A percentile compares a stretch with the other conserved stretches of the same genome.
Conservation (phyloP, 2,888 invertebrate species). For the Cremastinae sp. region DNA sequence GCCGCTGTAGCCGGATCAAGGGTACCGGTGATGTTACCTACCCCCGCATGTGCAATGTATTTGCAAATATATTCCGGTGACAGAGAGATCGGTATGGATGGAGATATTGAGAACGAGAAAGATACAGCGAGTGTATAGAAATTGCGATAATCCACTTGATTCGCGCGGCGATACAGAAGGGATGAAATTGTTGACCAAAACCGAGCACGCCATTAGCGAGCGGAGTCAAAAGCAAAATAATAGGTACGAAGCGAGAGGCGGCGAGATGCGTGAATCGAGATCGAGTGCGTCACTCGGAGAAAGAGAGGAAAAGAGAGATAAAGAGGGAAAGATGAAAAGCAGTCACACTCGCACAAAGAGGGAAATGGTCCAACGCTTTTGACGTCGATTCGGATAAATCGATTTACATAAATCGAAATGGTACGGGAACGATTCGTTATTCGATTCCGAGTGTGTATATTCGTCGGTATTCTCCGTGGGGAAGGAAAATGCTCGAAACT, state of each 20-base stretch:
- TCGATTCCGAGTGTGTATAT: slow-evolving; percentile 44
- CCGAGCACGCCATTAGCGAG: slow-evolving; percentile 62
- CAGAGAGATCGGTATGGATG: slow-evolving; percentile 23
- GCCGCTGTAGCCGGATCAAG: slow-evolving; percentile 56
- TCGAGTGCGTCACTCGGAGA: neutral
- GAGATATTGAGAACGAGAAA: neutral
- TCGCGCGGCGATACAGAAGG: slow-evolving; percentile 60
- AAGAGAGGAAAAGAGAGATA: neutral
- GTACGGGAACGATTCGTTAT: slow-evolving; percentile 57
- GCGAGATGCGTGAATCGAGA: slow-evolving; percentile 3
- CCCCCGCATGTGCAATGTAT: neutral
- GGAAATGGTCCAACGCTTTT: slow-evolving; percentile 53
- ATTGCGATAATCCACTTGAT: slow-evolving; percentile 68
- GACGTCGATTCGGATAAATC: slow-evolving; percentile 50
- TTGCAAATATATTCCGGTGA: slow-evolving; percentile 18
- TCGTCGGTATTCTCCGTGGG: neutral
- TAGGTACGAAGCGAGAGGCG: slow-evolving; percentile 10
- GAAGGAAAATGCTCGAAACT: neutral
- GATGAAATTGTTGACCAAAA: slow-evolving; percentile 74
- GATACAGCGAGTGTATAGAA: slow-evolving; percentile 63
- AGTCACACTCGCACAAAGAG: neutral
- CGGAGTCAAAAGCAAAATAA: slow-evolving; percentile 42
- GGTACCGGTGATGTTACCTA: neutral
- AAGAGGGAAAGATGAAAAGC: slow-evolving; percentile 38
- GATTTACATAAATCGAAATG: slow-evolving; percentile 61